phyloP scores from a whole-genome alignment of 2,113 vertebrate genomes.

The Monopterus albus region DNA sequence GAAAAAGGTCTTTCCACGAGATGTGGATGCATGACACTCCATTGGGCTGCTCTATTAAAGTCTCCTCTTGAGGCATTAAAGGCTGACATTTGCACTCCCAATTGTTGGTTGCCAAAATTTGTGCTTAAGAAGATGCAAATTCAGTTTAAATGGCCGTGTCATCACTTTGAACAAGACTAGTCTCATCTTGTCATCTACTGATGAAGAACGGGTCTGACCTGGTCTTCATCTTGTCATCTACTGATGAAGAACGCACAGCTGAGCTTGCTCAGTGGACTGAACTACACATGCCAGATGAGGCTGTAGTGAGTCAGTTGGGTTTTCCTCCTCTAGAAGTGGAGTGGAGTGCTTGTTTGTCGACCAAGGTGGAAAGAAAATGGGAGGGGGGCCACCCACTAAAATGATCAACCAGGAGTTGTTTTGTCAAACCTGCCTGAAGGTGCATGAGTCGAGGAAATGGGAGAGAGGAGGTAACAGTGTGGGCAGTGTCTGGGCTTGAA shows the following conservation, averaged over 20 bases:
- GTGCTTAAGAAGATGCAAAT: neutral
- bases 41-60: too few species aligned
- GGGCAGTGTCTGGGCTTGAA: conserved; percentile 37
- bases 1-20: too few species aligned
- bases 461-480: conserved; percentile 37
- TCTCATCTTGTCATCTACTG: too few species aligned
- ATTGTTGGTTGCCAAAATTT: neutral
- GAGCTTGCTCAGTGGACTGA: conserved; percentile 23
- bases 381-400: conserved; percentile 61
- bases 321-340: conserved; percentile 53
- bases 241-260: conserved; percentile 15
- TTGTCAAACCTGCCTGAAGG: conserved; percentile 24
- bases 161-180: conserved; percentile 19
- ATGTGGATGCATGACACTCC: neutral
- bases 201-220: conserved; percentile 14
- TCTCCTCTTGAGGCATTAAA: too few species aligned
- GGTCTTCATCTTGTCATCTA: conserved; percentile 18
- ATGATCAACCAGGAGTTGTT: conserved; percentile 59
- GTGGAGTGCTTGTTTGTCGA: conserved; percentile 72
- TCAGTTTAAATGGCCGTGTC: neutral
- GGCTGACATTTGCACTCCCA: neutral
- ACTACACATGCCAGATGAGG: conserved; percentile 27
- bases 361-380: conserved; percentile 63
- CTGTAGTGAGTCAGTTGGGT: conserved; percentile 53
- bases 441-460: neutral